These are phyloP conservation scores for Agapornis canus DNA, from an alignment of 2,797 vertebrate genomes.

Conservation along the genomic window DNA sequence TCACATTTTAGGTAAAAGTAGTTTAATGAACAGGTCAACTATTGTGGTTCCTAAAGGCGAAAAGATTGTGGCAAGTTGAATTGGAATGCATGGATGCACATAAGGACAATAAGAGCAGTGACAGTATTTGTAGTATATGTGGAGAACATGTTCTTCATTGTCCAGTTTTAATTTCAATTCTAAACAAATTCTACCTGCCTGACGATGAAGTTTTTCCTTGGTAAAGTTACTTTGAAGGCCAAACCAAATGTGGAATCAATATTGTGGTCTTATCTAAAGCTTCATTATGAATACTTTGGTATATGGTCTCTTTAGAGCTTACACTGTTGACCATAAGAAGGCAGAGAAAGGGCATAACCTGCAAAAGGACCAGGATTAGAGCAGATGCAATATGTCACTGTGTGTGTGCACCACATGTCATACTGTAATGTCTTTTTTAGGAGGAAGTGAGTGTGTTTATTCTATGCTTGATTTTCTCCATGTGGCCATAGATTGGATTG, in stretches of 20 bases:
- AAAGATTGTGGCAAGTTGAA: neutral
- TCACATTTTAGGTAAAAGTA: neutral
- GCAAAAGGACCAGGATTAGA: neutral
- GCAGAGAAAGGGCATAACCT: neutral
- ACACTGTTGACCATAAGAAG: neutral
- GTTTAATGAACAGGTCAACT: neutral
- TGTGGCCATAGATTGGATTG: neutral
- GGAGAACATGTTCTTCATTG: neutral
- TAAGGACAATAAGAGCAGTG: neutral
- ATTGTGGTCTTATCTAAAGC: neutral
- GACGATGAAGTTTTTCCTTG: neutral
- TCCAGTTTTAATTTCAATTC: neutral
- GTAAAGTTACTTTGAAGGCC: neutral
- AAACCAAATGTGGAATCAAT: neutral
- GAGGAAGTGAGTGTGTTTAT: neutral
- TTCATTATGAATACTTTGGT: neutral
- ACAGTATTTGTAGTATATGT: neutral
- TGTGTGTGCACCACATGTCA: fast-evolving
- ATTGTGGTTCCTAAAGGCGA: neutral
- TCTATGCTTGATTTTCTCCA: neutral
- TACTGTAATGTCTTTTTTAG: neutral
- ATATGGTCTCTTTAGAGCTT: neutral
- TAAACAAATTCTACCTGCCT: neutral
- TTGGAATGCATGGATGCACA: neutral
- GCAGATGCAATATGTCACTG: neutral